Conservation (phyloP, 2,113 vertebrate genomes). For the Arenaria interpres region DNA sequence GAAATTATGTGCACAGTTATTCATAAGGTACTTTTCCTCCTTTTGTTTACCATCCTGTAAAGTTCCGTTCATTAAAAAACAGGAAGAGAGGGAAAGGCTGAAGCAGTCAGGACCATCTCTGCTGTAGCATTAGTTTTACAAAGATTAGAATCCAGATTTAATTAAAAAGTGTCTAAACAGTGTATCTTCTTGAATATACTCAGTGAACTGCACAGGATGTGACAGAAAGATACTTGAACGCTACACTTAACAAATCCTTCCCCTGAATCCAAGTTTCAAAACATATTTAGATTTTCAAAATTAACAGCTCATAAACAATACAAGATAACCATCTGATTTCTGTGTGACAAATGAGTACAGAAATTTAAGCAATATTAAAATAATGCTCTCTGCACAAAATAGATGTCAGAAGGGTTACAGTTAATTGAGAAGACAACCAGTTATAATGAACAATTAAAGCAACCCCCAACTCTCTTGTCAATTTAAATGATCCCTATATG, state of each 20-base stretch:
- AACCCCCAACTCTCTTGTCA: neutral
- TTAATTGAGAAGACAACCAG: neutral
- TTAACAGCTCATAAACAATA: neutral
- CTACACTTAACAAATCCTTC: neutral
- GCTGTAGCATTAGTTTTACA: neutral
- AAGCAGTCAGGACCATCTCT: neutral
- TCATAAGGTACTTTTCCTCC: slow-evolving; percentile 68
- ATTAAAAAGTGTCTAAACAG: neutral
- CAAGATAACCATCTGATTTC: neutral
- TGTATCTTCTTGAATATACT: neutral
- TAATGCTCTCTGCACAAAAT: neutral
- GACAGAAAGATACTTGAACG: neutral
- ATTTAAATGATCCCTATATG: neutral
- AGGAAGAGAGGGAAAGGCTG: slow-evolving; percentile 62
- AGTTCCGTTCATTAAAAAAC: slow-evolving; percentile 65
- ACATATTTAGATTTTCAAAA: neutral
- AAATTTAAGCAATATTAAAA: neutral
- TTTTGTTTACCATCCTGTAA: slow-evolving; percentile 69
- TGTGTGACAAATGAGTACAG: neutral
- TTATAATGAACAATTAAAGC: neutral
- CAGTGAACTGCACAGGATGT: neutral
- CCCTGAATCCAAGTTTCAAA: neutral
- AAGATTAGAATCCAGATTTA: neutral
- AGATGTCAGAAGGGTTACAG: neutral
- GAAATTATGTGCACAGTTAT: slow-evolving; percentile 62